Evolutionary conservation across 2,888 invertebrate genomes (phyloP).

Genomic region (Alcis repandata): DNA sequence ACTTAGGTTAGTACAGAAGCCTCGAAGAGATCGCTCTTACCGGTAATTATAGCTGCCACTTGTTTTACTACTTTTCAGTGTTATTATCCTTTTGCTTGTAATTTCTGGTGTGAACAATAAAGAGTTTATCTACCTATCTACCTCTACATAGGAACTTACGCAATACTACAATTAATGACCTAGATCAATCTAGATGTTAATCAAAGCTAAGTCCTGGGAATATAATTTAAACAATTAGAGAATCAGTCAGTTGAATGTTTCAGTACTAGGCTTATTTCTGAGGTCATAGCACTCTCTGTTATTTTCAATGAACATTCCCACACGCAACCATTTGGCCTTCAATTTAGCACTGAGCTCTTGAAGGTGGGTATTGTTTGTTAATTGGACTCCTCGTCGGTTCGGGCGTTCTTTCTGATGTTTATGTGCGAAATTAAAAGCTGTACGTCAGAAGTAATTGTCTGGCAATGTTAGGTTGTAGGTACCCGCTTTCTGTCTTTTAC

Average conservation of each 20-base stretch:
- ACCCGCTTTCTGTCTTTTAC: too few relatives aligned
- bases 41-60: too few relatives aligned
- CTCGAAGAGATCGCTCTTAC: too few relatives aligned
- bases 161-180: background rate
- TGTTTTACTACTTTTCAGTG: too few relatives aligned
- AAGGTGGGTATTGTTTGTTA: constrained; percentile 25
- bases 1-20: too few relatives aligned
- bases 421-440: background rate
- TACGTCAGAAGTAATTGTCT: background rate
- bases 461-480: too few relatives aligned
- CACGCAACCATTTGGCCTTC: constrained; percentile 25
- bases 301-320: constrained; percentile 32
- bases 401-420: background rate
- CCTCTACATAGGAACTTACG: too few relatives aligned
- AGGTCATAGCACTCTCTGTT: constrained; percentile 26
- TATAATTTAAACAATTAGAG: background rate
- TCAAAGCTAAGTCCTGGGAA: background rate
- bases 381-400: constrained; percentile 10
- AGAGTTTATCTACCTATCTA: too few relatives aligned
- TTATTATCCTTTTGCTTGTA: too few relatives aligned
- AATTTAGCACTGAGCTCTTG: constrained; percentile 28
- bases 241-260: background rate
- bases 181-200: background rate
- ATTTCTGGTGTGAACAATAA: too few relatives aligned
- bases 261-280: constrained; percentile 2